Base-by-base conservation (phyloP, 2,797 vertebrate species). In the Gymnothorax javanicus region DNA sequence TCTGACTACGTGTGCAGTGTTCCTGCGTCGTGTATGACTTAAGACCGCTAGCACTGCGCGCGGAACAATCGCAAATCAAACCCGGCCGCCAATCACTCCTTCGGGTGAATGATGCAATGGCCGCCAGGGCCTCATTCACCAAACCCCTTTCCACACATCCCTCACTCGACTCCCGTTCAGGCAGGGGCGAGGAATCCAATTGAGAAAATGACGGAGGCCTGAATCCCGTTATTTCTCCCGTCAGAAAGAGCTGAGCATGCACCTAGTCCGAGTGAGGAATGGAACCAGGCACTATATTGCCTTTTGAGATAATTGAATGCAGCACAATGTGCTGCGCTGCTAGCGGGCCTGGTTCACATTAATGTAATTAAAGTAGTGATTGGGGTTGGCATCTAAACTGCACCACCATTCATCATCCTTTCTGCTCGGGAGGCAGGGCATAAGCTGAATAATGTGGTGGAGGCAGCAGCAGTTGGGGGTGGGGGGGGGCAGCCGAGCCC, bases 321-420 rank as follows among this genome's bases (percentile, higher is more conserved):
- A 56, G 77, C 52, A 56, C 56, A 20, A 79, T 4, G 71, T 23
- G 75, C 13, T 15, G 50, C 50, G 7, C 75, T 52, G 75, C 9
- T 15, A 54, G 75, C 54, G 50, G 43, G 17, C 75, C 43, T 52
- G 75, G 43, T 43, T 54, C 75, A 52, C 54, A 52, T 79, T 81
- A 81, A 81, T 81, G 54, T 56, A 81, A 81, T 81, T 81, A 81
- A 79, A 79, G 77, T 56, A 52, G 77, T 33, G 75, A 79, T 79
- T 56, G 77, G 17, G 9, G 77, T 81, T 81, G 77, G 52, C 52
- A 9, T 81, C 77, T 81, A 81, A 81, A 56, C 77, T 56, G 52
- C 27, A n/a, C 7, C 77, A 52, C 23, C 50, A 81, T 81, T 81
- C 77, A 56, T 81, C 52, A 54, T 81, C 23, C 52, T 54, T 56